Evolutionary conservation across 1,140 invertebrate species (phyloP), one percentile per base, ranked within the genome.

Genomic region (Aleiodes sp.): DNA sequence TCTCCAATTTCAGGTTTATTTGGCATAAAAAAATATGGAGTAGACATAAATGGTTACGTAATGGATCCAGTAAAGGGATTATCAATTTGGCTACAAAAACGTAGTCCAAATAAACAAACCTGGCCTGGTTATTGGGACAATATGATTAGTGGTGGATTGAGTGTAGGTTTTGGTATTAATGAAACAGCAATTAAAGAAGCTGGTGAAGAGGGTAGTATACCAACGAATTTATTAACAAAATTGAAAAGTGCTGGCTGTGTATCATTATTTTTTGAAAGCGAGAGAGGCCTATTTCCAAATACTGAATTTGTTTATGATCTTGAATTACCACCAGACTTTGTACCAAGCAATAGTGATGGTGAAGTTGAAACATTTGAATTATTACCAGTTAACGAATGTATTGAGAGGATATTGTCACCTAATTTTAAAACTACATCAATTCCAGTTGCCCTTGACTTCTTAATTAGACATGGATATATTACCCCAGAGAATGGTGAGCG

Each of bases 101-200:
- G 96, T 76, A 94, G 96, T 69, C 88, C 91, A 60, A 96, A 92
- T 24, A 98, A 98, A 87, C 94, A 95, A 84, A 98, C 96, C 21
- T 98, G 95, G 93, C 96, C 96, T 64, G 94, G 94, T 60, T 96
- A 95, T 85, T 94, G 96, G 91, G 96, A 98, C 82, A 97, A 96
- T 79, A 96, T 98, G 92, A 96, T 96, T 4, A 94, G 94, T 73
- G 96, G 97, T 66, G 97, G 96, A 10, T 83, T 98, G 33, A 93
- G 94, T 52, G 94, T 95, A 39, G 96, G 95, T 8, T 93, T 92
- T 83, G 92, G 92, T 28, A 92, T 98, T 52, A 82, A 93, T 63
- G 94, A 97, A 83, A 97, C 96, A 57, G 94, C 94, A 16, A 89
- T 93, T 72, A 98, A 98, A 82, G 97, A 98, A 84, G 96, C 96